These are phyloP conservation scores for Xylota sylvarum DNA, from an alignment of 2,888 invertebrate genomes.

Conservation along the genomic window DNA sequence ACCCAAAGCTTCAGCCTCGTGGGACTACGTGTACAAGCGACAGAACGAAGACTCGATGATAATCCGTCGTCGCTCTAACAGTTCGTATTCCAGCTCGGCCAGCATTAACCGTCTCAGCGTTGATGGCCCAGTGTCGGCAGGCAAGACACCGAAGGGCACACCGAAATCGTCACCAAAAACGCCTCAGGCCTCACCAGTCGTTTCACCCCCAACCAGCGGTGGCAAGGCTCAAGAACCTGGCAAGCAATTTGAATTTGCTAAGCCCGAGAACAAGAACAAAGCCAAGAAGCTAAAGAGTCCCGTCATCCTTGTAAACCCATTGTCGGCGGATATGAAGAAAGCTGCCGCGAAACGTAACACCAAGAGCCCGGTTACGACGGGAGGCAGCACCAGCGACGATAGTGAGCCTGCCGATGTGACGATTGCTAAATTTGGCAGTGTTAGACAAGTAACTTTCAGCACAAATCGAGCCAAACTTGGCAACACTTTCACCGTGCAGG, in stretches of 20 bases:
- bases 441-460: constrained; percentile 88
- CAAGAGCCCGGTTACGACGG: constrained; percentile 19
- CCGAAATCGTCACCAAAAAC: constrained; percentile 58
- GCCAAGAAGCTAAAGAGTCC: constrained; percentile 78
- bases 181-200: background rate
- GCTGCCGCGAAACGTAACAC: constrained; percentile 76
- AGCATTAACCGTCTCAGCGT: constrained; percentile 88
- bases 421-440: constrained; percentile 81
- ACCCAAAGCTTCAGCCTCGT: constrained; percentile 83
- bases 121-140: constrained; percentile 80
- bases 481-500: constrained; percentile 88
- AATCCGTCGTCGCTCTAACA: constrained; percentile 92
- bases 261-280: constrained; percentile 82
- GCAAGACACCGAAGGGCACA: constrained; percentile 50
- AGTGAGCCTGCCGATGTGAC: constrained; percentile 67
- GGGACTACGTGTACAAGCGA: constrained; percentile 87
- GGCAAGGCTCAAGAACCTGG: constrained; percentile 26
- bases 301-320: constrained; percentile 80
- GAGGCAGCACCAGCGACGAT: background rate
- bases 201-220: constrained; percentile 15
- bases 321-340: constrained; percentile 81
- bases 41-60: constrained; percentile 92
- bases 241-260: constrained; percentile 83
- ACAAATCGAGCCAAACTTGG: constrained; percentile 87
- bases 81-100: constrained; percentile 91